Conservation (phyloP, 1,140 invertebrate species). For the Tetragnatha versicolor region DNA sequence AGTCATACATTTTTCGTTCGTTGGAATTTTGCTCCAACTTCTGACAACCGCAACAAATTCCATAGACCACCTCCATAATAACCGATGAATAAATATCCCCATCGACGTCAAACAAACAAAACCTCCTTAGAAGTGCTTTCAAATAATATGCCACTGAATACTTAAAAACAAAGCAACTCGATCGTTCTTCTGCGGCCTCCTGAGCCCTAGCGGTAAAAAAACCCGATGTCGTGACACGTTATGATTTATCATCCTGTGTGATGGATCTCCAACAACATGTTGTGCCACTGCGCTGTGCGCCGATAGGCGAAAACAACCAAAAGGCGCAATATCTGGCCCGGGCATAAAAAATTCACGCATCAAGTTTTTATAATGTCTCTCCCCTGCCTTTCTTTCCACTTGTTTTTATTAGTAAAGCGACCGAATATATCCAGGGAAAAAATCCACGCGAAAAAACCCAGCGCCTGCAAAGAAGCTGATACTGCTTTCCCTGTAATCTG, state of each 20-base stretch:
- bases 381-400: constrained; percentile 6
- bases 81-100: no score
- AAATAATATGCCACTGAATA: neutral
- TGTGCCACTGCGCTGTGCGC: constrained; percentile 16
- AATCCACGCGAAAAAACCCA: neutral
- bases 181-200: neutral
- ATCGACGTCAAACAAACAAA: neutral
- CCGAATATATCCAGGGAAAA: constrained; percentile 10
- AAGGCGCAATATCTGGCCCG: no score
- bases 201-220: neutral
- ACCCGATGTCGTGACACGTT: constrained; percentile 38
- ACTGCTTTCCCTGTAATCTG: constrained; percentile 40
- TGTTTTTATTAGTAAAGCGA: constrained; percentile 53
- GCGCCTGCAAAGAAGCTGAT: constrained; percentile 37
- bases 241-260: constrained; percentile 47
- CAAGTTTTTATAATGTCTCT: constrained; percentile 47
- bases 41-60: no score
- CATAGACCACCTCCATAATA: no score
- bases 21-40: no score
- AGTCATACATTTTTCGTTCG: no score
- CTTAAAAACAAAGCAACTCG: constrained; percentile 4
- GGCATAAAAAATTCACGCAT: constrained; percentile 53
- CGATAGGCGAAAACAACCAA: constrained; percentile 42
- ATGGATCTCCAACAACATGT: constrained; percentile 41
- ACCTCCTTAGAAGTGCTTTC: neutral